A percentile compares a stretch with the other conserved stretches of the same genome.
Conservation (phyloP, 2,888 invertebrate species). For the Diarsia mendica region DNA sequence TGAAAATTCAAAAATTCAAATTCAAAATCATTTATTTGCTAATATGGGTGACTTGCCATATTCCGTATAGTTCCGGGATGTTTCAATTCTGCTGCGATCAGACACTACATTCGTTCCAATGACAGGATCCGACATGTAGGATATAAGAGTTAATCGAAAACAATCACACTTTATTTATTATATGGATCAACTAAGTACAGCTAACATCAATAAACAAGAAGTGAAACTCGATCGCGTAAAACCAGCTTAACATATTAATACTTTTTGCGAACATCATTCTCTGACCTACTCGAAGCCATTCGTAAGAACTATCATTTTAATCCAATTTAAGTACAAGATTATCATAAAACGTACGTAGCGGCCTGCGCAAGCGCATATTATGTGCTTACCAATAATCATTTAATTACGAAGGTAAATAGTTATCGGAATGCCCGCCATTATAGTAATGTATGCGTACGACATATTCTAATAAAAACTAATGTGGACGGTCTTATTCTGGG, state of each 20-base stretch:
- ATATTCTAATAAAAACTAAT: conserved; percentile 70
- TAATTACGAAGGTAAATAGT: conserved; percentile 76
- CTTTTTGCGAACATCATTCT: conserved; percentile 61
- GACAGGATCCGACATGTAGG: too few relatives aligned
- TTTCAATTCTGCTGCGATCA: too few relatives aligned
- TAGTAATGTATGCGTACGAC: conserved; percentile 74
- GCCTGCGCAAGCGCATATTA: conserved; percentile 68
- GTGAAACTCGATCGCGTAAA: conserved; percentile 30
- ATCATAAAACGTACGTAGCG: conserved; percentile 66
- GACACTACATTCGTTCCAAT: too few relatives aligned
- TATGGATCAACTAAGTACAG: background rate
- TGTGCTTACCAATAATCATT: conserved; percentile 78
- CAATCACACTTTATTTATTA: background rate
- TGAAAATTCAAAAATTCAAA: too few relatives aligned
- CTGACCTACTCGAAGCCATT: conserved; percentile 62
- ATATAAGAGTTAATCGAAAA: background rate
- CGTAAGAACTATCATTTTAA: conserved; percentile 69
- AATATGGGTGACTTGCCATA: too few relatives aligned
- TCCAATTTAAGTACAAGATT: conserved; percentile 67
- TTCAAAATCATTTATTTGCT: too few relatives aligned
- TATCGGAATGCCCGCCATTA: conserved; percentile 73
- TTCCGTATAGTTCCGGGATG: too few relatives aligned
- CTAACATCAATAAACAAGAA: conserved; percentile 32
- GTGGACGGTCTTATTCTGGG: conserved; percentile 67
- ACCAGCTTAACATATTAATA: conserved; percentile 27